Evolutionary conservation across 2,113 vertebrate species (phyloP), one percentile per base, ranked within the genome.

Genomic region (Eretmochelys imbricata): DNA sequence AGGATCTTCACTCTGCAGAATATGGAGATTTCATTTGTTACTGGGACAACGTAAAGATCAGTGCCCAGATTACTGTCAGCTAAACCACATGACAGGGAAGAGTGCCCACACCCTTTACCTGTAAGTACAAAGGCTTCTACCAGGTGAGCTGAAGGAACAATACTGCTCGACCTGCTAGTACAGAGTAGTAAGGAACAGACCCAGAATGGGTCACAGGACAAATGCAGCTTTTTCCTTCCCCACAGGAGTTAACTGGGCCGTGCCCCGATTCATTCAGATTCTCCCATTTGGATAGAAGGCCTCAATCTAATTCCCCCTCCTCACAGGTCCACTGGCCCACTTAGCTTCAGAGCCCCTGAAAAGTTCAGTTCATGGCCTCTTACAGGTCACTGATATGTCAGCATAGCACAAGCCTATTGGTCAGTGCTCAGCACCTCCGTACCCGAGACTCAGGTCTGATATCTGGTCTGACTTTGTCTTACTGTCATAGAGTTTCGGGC

Each of bases 1-100:
- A 95, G 78, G 49, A 84, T 80, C 50, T 82, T 54, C 85, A 94
- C 90, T 78, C 97, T 96, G 90, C 55, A 90, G 85, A 69, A 55
- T 25, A 65, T 6, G 80, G 29, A 76, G 27, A 69, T 55, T 76
- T 50, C 76, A 54, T 81, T 13, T 75, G 20, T 72, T 50, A n/a
- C 35, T 17, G 38, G 8, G 1, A 1, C 81, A 80, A 38, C 6
- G 72, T 76, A 6, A 46, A 46, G 72, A 46, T 38, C n/a, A 13
- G n/a, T 46, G 72, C 10, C 75, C 75, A 27, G 24, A 27, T 27
- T 8, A 27, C 42, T 12, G 12, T 48, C 57, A 50, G 5, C 13
- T 49, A 27, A 51, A 25, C 22, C 31, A 17, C 69, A 31, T 6
- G 38, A 38, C 12, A 9, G 2, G 54, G 57, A 46, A 50, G 29